Base-by-base conservation (phyloP, 2,797 vertebrate genomes). In the Coregonus ussuriensis region DNA sequence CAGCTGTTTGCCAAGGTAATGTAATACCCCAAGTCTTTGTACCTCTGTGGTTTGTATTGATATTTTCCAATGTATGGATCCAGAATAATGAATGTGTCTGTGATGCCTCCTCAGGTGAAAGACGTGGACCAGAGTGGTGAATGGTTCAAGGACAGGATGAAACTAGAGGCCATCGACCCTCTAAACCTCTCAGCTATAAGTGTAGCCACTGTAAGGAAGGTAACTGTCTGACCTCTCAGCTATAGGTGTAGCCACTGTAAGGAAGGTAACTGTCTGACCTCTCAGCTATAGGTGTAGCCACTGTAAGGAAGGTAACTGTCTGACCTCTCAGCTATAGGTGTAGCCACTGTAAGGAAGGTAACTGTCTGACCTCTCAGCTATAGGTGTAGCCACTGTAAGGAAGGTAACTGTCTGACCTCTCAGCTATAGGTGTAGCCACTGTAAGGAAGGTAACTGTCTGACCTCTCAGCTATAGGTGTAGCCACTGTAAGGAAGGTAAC, bases 111-210 rank as follows among this genome's bases (percentile, higher is more conserved):
- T 33, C 79, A 98, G 98, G 96, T 98, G 76, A 98, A 94, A 92
- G 98, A 99, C 76, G 96, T 98, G 88, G 98, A 99, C 79, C 96
- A 97, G 91, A 96, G 85, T 89, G 96, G 94, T 80, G 97, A 98
- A 4, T 99, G 98, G 97, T 99, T 97, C 92, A 97, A 95, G 93
- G 98, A 99, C 83, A 97, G 97, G 81, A 99, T 99, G 98, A 99
- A 98, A 91, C 85, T 99, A 82, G 98, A 99, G 95, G 97, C 98
- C 86, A 99, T 99, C 80, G 98, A 99, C 82, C 98, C 97, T 63
- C 95, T 99, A 91, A 99, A 99, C 92, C 96, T 99, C 91, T 99
- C 98, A 56, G 96, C 98, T 90, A 99, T 99, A 95, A 99, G 98
- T 94, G 97, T 99, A 77, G 98, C 97, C 86, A 99, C 98, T 87